Percentiles rank a stretch among this genome's conserved stretches.
These are phyloP conservation scores for Oncorhynchus clarkii DNA, from an alignment of 2,113 vertebrate species.

Conservation along the genomic window DNA sequence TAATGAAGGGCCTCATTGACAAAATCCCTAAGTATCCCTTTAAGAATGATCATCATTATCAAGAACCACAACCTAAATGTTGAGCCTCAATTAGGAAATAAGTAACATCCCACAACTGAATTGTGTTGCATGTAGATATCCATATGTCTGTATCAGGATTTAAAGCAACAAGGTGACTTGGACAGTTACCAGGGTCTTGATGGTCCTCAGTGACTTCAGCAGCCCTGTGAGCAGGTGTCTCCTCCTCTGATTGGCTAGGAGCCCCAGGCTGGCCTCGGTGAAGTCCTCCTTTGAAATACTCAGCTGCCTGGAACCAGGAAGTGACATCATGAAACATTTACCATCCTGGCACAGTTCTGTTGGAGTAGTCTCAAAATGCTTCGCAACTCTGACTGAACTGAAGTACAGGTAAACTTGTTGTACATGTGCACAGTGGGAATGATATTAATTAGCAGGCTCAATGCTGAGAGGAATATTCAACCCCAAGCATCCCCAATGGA, in stretches of 20 bases:
- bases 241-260: slow-evolving; percentile 93
- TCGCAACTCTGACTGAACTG: too few species aligned
- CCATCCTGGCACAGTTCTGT: not conserved
- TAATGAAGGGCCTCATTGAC: too few species aligned
- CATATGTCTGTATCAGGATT: not conserved
- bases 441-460: too few species aligned
- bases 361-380: too few species aligned
- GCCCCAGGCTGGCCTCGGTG: slow-evolving; percentile 93
- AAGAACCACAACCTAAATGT: slow-evolving; percentile 7
- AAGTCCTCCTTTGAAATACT: slow-evolving; percentile 91
- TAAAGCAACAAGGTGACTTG: not conserved
- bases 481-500: too few species aligned
- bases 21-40: not conserved
- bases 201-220: slow-evolving; percentile 94
- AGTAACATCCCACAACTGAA: not conserved
- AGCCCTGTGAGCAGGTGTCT: slow-evolving; percentile 91
- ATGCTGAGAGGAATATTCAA: too few species aligned
- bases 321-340: not conserved
- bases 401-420: too few species aligned
- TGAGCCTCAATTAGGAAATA: not conserved
- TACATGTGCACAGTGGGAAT: too few species aligned
- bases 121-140: not conserved
- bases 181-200: slow-evolving; percentile 91
- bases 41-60: slow-evolving; percentile 5
- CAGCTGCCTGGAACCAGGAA: slow-evolving; percentile 79